Percentiles rank a stretch among this genome's conserved stretches.
Evolutionary conservation across 2,797 vertebrate genomes (phyloP).

Genomic region (Propithecus perrieri): DNA sequence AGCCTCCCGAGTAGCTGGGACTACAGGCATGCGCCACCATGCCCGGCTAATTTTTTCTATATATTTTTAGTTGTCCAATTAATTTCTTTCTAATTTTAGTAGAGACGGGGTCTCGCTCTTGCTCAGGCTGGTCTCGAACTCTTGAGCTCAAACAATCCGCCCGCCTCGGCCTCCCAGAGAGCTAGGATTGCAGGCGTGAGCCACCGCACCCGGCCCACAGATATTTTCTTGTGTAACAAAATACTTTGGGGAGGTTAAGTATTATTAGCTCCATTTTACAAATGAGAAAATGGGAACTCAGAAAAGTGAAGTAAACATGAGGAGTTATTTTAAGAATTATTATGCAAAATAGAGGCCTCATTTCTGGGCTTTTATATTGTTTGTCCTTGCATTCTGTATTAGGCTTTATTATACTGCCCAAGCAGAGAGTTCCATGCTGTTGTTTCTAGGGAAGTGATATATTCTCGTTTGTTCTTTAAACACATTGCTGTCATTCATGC

Average conservation of each 20-base stretch:
- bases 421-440: not conserved
- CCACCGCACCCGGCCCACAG: not conserved
- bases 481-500: not conserved
- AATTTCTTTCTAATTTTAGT: too few species aligned
- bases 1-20: too few species aligned
- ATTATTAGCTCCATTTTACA: constrained; percentile 10
- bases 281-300: not conserved
- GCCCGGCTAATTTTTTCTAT: too few species aligned
- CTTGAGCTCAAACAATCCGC: too few species aligned
- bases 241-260: not conserved
- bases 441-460: not conserved
- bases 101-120: too few species aligned
- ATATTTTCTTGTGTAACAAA: not conserved
- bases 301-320: not conserved
- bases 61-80: too few species aligned
- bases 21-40: too few species aligned
- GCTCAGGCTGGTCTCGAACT: too few species aligned
- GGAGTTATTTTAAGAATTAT: constrained; percentile 21
- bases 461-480: not conserved
- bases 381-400: not conserved
- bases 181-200: too few species aligned
- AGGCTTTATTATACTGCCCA: not conserved
- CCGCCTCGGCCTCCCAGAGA: too few species aligned
- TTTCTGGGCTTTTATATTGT: not conserved
- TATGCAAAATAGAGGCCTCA: not conserved